A percentile compares a stretch with the other conserved stretches of the same genome.
Conservation (phyloP, 2,888 invertebrate genomes). For the Seira musarum region DNA sequence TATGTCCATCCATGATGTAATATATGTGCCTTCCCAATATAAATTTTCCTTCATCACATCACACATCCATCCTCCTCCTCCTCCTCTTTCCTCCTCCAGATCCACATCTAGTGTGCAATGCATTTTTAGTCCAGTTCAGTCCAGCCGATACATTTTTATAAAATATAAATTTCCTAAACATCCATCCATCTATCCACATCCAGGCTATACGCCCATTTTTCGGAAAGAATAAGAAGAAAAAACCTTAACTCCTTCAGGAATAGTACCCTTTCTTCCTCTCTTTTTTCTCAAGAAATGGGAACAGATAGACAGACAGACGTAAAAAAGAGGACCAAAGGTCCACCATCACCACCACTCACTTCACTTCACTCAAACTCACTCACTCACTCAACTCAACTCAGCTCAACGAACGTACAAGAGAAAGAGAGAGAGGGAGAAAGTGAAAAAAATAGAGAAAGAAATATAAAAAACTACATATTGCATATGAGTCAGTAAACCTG, state of each 20-base stretch:
- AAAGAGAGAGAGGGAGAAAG: not conserved
- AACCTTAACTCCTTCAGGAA: conserved; percentile 40
- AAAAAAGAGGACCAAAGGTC: conserved; percentile 54
- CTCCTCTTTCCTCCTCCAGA: not conserved
- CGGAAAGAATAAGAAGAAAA: not conserved
- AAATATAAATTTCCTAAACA: conserved; percentile 53
- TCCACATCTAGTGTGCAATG: no score
- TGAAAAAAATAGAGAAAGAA: conserved; percentile 17
- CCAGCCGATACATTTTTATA: conserved; percentile 33
- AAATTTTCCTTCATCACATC: no score
- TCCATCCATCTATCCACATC: not conserved
- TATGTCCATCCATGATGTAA: no score
- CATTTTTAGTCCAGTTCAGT: not conserved
- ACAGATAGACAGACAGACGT: conserved; percentile 38
- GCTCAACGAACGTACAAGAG: not conserved
- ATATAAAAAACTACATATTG: conserved; percentile 47
- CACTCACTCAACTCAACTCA: conserved; percentile 25
- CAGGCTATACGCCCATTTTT: conserved; percentile 38
- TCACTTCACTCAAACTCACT: conserved; percentile 37
- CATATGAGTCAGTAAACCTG: conserved; percentile 44
- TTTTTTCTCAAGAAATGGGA: conserved; percentile 34
- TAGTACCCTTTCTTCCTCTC: conserved; percentile 11
- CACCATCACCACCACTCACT: conserved; percentile 54
- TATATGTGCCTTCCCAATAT: no score
- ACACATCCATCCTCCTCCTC: not conserved